Base-by-base conservation (phyloP, 2,113 vertebrate species). In the Amphilophus citrinellus region DNA sequence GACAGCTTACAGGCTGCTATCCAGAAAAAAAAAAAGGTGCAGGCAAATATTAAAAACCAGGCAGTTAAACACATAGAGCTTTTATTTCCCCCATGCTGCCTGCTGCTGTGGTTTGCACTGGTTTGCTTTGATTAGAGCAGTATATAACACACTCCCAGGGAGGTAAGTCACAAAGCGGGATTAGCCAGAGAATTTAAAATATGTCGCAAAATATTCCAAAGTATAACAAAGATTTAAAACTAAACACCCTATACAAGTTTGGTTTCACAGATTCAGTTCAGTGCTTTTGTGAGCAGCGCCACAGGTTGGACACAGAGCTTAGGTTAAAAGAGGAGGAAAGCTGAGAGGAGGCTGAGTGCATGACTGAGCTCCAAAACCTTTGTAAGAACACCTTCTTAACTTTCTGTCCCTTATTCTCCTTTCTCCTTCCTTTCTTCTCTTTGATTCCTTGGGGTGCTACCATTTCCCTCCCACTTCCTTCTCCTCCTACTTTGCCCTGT, bases 41-140 rank as follows among this genome's bases (percentile, higher is more conserved):
- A 2, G 79, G 82, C 77, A 63, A 83, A 87, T 85, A 86, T 89
- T 80, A 86, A 88, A 89, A 56, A 47, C 61, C 59, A 44, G 80
- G 3, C 18, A 79, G 37, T 89, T 80, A 61, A 88, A 88, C 44
- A 77, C 79, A 24, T 15, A 80, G 42, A 42, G 59, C 42, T 22
- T 68, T 80, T 84, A 77, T 84, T 88, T 60, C 77, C 10, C 83
- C 24, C 37, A 2, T 22, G 60, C n/a, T 50, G 66, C 78, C 63
- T 9, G 20, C 66, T 60, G 61, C 77, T 79, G 83, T 24, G 58
- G 47, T 82, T 61, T 61, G 80, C 61, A 84, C 80, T 75, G 5
- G 50, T 53, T 60, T 50, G 61, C 77, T 86, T 79, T 89, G 50
- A 83, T 81, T 81, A 32, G 60, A 76, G 62, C 66, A 50, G 77